Evolutionary conservation across 2,797 vertebrate genomes (phyloP), one percentile per base, ranked within the genome.

Genomic region (Eulemur albifrons): DNA sequence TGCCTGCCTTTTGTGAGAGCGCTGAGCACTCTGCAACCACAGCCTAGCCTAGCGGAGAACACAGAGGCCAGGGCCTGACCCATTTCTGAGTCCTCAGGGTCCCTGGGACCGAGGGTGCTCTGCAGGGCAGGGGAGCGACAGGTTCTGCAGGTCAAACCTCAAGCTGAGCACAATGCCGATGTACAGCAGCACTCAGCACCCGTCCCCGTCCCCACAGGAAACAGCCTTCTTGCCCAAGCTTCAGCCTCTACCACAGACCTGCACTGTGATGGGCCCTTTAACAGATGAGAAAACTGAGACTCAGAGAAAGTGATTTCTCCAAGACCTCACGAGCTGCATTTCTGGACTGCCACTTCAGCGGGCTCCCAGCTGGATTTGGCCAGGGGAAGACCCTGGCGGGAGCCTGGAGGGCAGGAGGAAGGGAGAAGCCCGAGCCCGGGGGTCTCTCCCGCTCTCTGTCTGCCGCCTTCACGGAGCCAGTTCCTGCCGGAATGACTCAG

Each of bases 111-210:
- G 5, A 52, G 52, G 30, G 88, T 69, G 35, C 25, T 0, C 48
- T 7, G 48, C n/a, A 43, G 32, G 61, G 20, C 48, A 20, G 13
- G 18, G 18, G 30, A 52, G 43, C 18, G 38, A 65, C 17, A 35
- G 50, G n/a, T 43, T 67, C 52, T 65, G 27, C 32, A 15, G n/a
- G 38, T 54, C 54, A 85, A 11, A 59, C 54, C 61, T 61, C 4
- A 0, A 61, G 13, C 40, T 12, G 0, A 61, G 8, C 40, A 27
- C 23, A 2, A 7, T 40, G n/a, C 87, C 48, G 18, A 32, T 45
- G 43, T 45, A 45, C 43, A 45, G 54, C 23, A 11, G 9, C 4
- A 12, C 27, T 40, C 1, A 0, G 21, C 14, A 14, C 59, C 4
- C 2, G 30, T 0, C 20, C 30, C 14, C 0, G 9, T 57, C 54